Evolutionary conservation across 2,797 vertebrate genomes (phyloP), one percentile per base, ranked within the genome.

Genomic region (Enoplosus armatus): DNA sequence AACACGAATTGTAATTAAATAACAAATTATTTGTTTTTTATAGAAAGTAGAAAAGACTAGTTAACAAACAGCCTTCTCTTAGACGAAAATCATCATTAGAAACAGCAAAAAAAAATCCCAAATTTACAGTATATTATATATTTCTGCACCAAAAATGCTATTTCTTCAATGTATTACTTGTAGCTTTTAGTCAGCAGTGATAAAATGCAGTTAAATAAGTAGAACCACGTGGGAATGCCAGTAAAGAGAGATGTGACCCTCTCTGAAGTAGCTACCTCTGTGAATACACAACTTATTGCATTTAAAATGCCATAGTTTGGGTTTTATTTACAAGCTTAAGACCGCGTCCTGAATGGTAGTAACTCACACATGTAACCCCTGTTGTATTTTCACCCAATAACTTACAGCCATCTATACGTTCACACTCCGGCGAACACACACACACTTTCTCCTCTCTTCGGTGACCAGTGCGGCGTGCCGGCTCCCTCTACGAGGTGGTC

Each of bases 401-500:
- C 33, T 76, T 64, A 72, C 54, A 71, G 67, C 64, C 35, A 39
- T 74, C 79, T 65, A 84, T 80, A 82, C 15, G 20, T 87, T 79
- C 74, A 72, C 71, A 75, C 78, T 56, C 20, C 8, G 18, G 77
- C 35, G 8, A 75, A 78, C 74, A 54, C 79, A 75, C 53, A 60
- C 67, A 62, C 69, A 47, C 65, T 14, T 59, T 64, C 69, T 82
- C 48, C 60, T 64, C 55, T 83, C 47, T 63, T 26, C 8, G 58
- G 69, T 22, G 86, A 85, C 84, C 75, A 2, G 66, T 27, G 82
- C 59, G 74, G 74, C 66, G 64, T 63, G 77, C 63, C 82, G 55
- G 68, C 82, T 79, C 77, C 69, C 54, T 89, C 91, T 90, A 83
- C 72, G 50, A 90, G 94, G 94, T 94, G 95, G 95, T 95, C 94